Evolutionary conservation across 1,140 invertebrate genomes (phyloP), one percentile per base, ranked within the genome.

Genomic region (Cherax quadricarinatus): DNA sequence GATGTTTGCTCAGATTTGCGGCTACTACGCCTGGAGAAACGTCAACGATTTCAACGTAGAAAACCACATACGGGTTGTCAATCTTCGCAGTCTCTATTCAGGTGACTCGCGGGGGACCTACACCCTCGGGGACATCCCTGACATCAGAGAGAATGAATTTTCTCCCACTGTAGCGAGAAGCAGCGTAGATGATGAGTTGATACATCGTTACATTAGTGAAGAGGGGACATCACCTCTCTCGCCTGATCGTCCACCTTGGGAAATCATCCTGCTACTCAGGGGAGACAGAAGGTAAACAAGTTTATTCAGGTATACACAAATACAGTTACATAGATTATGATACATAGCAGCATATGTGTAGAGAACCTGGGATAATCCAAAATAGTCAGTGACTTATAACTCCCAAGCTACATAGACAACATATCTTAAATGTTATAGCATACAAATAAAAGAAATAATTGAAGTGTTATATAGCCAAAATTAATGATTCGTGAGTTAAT

Each of bases 21-120:
- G 93, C 18, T 93, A 93, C 86, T 88, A 85, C 86, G 73, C 70
- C 60, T 93, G 93, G 93, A 78, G 78, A 53, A 89, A 93, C 80
- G 89, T 53, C 41, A 5, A 53, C 21, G 21, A 88, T n/a, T 93
- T 93, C 66, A 78, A 93, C 70, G 88, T 93, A 60, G 79, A 73
- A n/a, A 88, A 91, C 14, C 93, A 93, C 81, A 84, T 93, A 10
- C 53, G 83, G 41, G 16, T 83, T 18, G 48, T 91, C 16, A 21
- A 91, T 3, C 78, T 91, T 7, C 57, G 30, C 2, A 57, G 51
- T 7, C 30, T 81, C 18, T 87, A 78, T 51, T 73, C 70, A 16
- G 1, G 10, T 30, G 48, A 21, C 80, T 51, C 24, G 7, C 10
- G 49, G 41, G 21, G 49, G n/a, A 53, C 66, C 16, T 84, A 14